These are phyloP conservation scores for Synergus laeviventris DNA, from an alignment of 2,888 invertebrate genomes.

Conservation along the genomic window DNA sequence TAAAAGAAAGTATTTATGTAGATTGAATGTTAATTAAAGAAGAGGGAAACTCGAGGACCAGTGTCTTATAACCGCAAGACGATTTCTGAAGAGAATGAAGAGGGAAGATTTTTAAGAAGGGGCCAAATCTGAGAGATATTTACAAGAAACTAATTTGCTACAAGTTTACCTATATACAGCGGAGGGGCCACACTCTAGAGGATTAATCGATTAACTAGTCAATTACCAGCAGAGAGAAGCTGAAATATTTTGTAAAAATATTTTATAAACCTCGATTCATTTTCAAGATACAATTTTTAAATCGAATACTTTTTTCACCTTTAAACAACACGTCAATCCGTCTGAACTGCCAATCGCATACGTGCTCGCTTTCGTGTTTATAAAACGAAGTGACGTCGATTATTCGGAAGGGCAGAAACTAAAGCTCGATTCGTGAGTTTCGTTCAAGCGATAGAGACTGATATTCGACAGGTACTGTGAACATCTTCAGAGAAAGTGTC, in stretches of 20 bases:
- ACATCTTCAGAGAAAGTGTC: constrained; percentile 54
- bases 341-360: constrained; percentile 5
- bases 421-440: neutral
- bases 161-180: constrained; percentile 35
- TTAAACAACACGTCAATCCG: constrained; percentile 3
- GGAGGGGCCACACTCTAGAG: neutral
- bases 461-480: constrained; percentile 41
- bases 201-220: constrained; percentile 37
- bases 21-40: neutral
- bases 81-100: neutral
- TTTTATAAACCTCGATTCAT: constrained; percentile 16
- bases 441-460: neutral
- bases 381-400: constrained; percentile 23
- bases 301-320: constrained; percentile 13
- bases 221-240: constrained; percentile 32
- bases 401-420: neutral
- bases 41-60: neutral
- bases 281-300: constrained; percentile 19
- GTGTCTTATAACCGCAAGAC: neutral
- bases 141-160: constrained; percentile 38
- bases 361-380: neutral
- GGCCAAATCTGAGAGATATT: constrained; percentile 28
- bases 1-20: neutral
- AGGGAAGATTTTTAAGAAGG: neutral
- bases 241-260: constrained; percentile 38